phyloP scores from a whole-genome alignment of 2,888 invertebrate genomes.

The Xanthorhoe designata region DNA sequence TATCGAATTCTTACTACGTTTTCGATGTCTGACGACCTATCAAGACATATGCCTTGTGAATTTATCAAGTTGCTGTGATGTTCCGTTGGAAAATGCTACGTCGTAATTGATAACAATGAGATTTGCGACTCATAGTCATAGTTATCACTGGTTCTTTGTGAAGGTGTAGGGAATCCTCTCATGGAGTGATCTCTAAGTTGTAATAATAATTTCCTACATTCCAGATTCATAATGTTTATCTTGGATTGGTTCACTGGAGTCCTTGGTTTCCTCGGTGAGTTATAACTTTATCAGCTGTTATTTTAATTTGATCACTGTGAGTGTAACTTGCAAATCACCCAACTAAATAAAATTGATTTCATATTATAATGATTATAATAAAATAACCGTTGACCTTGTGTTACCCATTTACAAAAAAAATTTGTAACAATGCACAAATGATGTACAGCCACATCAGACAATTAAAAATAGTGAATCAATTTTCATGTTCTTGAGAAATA shows the following conservation, averaged over 20 bases:
- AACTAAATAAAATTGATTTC: not conserved
- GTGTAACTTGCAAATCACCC: not conserved
- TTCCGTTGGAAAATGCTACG: conserved; percentile 50
- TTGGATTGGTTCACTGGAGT: conserved; percentile 98
- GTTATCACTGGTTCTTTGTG: conserved; percentile 65
- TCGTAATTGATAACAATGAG: conserved; percentile 62
- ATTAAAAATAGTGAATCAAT: not conserved
- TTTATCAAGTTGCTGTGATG: conserved; percentile 48
- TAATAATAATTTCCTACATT: conserved; percentile 63
- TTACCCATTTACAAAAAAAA: conserved; percentile 2
- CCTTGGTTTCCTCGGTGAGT: conserved; percentile 96
- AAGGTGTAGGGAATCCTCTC: conserved; percentile 39
- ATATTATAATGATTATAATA: not conserved
- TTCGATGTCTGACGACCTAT: conserved; percentile 53
- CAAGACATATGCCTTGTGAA: conserved; percentile 49
- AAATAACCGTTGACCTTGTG: conserved; percentile 33
- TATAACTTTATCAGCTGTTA: conserved; percentile 32
- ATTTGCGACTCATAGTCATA: conserved; percentile 75
- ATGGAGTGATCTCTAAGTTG: conserved; percentile 36
- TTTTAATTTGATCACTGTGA: conserved; percentile 21
- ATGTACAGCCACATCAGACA: conserved; percentile 10
- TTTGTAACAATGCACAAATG: not conserved
- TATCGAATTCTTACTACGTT: conserved; percentile 67
- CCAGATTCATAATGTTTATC: conserved; percentile 92
- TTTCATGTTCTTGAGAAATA: no score